Percentiles rank a stretch among this genome's conserved stretches.
These are phyloP conservation scores for Ceyx cyanopectus DNA, from an alignment of 2,113 vertebrate species.

Conservation along the genomic window DNA sequence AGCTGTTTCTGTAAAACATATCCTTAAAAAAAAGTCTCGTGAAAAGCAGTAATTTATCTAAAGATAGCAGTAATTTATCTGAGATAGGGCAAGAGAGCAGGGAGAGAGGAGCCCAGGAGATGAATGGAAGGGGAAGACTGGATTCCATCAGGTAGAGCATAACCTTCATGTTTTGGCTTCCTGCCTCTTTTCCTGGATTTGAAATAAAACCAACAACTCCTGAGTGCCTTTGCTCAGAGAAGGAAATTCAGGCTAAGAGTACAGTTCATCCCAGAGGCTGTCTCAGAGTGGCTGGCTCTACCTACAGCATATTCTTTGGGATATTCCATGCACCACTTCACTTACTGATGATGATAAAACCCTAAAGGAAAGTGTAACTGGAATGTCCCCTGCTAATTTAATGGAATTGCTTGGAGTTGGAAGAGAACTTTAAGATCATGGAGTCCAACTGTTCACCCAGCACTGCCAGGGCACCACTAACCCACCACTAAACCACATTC, in stretches of 20 bases:
- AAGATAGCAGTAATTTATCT: background rate
- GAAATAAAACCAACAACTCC: background rate
- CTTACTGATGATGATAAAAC: background rate
- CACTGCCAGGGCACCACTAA: background rate
- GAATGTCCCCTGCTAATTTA: background rate
- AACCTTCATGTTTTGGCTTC: constrained; percentile 17
- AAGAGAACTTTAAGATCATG: background rate
- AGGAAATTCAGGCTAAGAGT: background rate
- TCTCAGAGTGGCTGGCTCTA: background rate
- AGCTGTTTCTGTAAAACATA: background rate
- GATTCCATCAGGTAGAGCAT: background rate
- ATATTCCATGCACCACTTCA: background rate
- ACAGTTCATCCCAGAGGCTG: background rate
- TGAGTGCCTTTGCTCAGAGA: background rate
- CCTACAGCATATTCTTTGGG: background rate
- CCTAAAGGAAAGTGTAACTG: background rate
- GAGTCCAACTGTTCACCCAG: background rate
- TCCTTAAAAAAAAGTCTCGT: background rate
- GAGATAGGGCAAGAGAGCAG: background rate
- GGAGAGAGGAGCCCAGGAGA: background rate
- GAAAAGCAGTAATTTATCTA: background rate
- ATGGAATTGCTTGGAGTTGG: background rate
- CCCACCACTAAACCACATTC: background rate
- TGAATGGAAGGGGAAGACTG: background rate
- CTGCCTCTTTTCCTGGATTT: background rate